These are phyloP conservation scores for Platycnemis pennipes DNA, from an alignment of 2,888 invertebrate genomes.

Conservation along the genomic window DNA sequence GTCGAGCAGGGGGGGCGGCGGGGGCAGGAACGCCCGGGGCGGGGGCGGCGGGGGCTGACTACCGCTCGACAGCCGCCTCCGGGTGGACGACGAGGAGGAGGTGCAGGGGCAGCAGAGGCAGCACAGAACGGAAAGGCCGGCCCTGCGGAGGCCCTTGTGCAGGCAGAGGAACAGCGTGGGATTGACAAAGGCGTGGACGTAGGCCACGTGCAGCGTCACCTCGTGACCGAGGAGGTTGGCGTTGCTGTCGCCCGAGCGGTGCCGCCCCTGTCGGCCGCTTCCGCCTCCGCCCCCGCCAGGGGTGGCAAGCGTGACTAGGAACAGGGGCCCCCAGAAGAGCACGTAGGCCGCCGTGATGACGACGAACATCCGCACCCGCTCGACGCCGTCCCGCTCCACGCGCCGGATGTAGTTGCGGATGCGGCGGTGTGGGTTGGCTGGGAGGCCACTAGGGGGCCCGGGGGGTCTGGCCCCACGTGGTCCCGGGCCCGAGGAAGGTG, in stretches of 20 bases:
- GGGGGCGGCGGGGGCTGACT: conserved; percentile 80
- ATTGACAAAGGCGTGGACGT: conserved; percentile 92
- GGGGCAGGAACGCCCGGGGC: conserved; percentile 83
- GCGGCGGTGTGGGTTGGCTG: conserved; percentile 86
- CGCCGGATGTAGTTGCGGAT: conserved; percentile 89
- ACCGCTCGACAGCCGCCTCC: conserved; percentile 69
- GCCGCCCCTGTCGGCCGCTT: conserved; percentile 84
- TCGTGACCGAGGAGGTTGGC: conserved; percentile 75
- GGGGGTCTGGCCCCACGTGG: conserved; percentile 74
- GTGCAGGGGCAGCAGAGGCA: conserved; percentile 85
- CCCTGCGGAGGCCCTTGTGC: conserved; percentile 87
- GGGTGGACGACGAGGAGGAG: conserved; percentile 83
- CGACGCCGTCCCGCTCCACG: conserved; percentile 90
- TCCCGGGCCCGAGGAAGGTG: conserved; percentile 29
- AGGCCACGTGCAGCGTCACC: conserved; percentile 93
- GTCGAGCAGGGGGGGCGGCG: conserved; percentile 80
- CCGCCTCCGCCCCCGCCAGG: conserved; percentile 87
- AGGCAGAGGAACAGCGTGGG: conserved; percentile 89
- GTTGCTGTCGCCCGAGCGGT: not conserved
- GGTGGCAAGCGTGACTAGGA: conserved; percentile 90
- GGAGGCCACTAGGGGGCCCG: conserved; percentile 78
- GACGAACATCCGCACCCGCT: conserved; percentile 91
- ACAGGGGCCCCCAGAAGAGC: conserved; percentile 94
- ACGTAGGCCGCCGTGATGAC: conserved; percentile 92
- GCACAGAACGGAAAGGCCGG: conserved; percentile 88